These are phyloP conservation scores for Tipula unca DNA, from an alignment of 2,888 invertebrate species.

Conservation along the genomic window DNA sequence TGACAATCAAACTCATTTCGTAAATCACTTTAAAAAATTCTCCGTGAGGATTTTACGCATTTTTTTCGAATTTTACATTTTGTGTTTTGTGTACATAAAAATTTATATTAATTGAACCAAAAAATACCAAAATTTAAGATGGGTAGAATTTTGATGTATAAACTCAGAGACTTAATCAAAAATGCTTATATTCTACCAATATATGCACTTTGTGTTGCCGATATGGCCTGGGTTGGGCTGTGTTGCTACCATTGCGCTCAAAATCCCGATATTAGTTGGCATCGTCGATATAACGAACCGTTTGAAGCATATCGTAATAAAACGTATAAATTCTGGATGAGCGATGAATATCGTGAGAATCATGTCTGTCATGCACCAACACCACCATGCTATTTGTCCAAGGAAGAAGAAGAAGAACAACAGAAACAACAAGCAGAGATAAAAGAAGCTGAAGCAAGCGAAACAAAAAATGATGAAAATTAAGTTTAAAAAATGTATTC, in stretches of 20 bases:
- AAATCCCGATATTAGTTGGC: not conserved
- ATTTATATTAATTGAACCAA: not conserved
- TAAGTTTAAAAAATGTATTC: too few relatives aligned
- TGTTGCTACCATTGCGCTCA: not conserved
- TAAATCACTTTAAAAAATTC: too few relatives aligned
- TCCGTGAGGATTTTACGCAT: too few relatives aligned
- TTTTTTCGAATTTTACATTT: too few relatives aligned
- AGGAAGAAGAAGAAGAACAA: not conserved
- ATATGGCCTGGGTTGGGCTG: not conserved
- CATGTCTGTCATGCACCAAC: not conserved
- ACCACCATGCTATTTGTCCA: not conserved
- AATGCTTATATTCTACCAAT: not conserved
- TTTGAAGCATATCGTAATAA: not conserved
- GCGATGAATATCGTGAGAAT: not conserved
- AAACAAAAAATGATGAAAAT: too few relatives aligned
- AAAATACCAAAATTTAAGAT: not conserved
- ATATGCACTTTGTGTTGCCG: not conserved
- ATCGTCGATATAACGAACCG: not conserved
- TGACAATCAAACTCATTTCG: too few relatives aligned
- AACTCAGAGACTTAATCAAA: not conserved
- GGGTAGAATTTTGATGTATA: not conserved
- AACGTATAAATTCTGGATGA: not conserved
- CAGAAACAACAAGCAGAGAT: not conserved
- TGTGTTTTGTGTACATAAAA: too few relatives aligned
- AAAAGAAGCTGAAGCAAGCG: too few relatives aligned